Conservation (phyloP, 2,113 vertebrate genomes). For the Mobula hypostoma region DNA sequence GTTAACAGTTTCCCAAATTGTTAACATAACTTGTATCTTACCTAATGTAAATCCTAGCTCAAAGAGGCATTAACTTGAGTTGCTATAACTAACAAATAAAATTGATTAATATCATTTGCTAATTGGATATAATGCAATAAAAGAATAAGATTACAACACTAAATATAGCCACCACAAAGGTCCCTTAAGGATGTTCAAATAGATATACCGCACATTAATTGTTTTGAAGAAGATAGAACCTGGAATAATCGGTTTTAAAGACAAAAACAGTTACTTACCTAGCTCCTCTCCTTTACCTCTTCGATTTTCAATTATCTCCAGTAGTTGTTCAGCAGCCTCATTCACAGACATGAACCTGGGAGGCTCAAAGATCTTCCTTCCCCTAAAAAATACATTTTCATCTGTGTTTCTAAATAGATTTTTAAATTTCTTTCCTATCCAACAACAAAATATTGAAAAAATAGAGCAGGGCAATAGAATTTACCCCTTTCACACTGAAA, state of each 20-base stretch:
- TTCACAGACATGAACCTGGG: slow-evolving; percentile 83
- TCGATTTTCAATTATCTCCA: slow-evolving; percentile 72
- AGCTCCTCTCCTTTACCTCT: slow-evolving; percentile 62
- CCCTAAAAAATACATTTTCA: slow-evolving; percentile 56
- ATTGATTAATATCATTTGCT: neutral
- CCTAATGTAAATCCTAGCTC: neutral
- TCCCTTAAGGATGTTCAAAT: neutral
- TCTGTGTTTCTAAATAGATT: no score
- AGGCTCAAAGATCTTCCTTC: slow-evolving; percentile 82
- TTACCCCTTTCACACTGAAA: neutral
- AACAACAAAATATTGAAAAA: no score
- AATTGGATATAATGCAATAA: neutral
- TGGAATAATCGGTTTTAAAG: neutral
- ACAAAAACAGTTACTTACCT: slow-evolving; percentile 54
- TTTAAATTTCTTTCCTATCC: no score
- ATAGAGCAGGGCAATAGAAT: neutral
- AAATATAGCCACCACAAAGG: neutral
- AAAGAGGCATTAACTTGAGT: neutral
- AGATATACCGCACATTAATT: neutral
- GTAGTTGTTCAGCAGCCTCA: slow-evolving; percentile 81
- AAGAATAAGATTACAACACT: neutral
- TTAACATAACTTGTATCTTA: neutral
- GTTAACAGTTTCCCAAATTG: neutral
- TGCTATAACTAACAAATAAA: neutral
- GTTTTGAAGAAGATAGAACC: neutral